These are phyloP conservation scores for Imbricaverruca yamaguchii DNA, from an alignment of 2,888 invertebrate genomes.

Conservation along the genomic window DNA sequence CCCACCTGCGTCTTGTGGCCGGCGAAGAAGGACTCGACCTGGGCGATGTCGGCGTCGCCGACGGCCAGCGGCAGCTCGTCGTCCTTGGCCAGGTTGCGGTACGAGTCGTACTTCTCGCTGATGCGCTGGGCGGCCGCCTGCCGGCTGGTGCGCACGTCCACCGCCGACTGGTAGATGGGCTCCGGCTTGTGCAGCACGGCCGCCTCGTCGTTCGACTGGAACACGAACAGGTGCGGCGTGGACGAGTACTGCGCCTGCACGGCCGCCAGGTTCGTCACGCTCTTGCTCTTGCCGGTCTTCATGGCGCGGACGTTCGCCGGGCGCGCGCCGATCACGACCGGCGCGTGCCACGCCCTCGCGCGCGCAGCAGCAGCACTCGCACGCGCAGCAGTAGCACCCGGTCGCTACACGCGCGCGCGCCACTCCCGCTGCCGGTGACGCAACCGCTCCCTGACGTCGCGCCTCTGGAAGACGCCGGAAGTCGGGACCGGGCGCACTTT, in stretches of 20 bases:
- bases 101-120: conserved; percentile 33
- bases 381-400: background rate
- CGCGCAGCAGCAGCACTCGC: background rate
- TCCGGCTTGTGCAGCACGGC: conserved; percentile 26
- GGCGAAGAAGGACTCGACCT: conserved; percentile 64
- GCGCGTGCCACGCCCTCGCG: background rate
- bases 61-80: conserved; percentile 39
- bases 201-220: conserved; percentile 32
- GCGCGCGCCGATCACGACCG: background rate
- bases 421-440: background rate
- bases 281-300: conserved; percentile 9
- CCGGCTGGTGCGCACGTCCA: conserved; percentile 30
- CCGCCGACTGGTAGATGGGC: conserved; percentile 33
- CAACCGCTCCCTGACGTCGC: background rate
- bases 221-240: conserved; percentile 34
- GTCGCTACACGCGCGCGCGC: background rate
- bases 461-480: background rate
- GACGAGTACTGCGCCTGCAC: conserved; percentile 31
- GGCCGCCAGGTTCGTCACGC: conserved; percentile 28
- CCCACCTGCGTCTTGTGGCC: conserved; percentile 69
- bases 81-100: conserved; percentile 29
- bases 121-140: conserved; percentile 30
- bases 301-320: background rate
- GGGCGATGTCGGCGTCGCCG: conserved; percentile 56
- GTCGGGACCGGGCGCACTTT: background rate